phyloP scores from a whole-genome alignment of 2,113 vertebrate species.

The Nycticebus coucang region DNA sequence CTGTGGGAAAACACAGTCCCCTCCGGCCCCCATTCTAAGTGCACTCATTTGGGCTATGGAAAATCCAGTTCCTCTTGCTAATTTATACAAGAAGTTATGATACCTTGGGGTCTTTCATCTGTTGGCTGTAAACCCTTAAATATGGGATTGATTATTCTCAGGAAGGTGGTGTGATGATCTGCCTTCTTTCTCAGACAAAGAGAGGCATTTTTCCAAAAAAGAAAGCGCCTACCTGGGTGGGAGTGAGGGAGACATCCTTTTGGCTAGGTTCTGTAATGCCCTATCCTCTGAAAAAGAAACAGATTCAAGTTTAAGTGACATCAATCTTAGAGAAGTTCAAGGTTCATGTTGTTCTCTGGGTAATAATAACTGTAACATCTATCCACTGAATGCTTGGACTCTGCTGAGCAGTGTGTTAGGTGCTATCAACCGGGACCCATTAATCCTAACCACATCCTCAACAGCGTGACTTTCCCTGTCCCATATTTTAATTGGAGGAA shows the following conservation, averaged over 20 bases:
- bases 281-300: slow-evolving; percentile 20
- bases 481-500: background rate
- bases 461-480: background rate
- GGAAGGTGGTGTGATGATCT: background rate
- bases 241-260: background rate
- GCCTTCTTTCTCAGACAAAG: slow-evolving; percentile 18
- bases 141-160: slow-evolving; percentile 46
- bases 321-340: background rate
- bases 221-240: background rate
- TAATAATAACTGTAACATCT: background rate
- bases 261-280: background rate
- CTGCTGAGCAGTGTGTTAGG: background rate
- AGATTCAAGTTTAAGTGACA: background rate
- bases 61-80: slow-evolving; percentile 61
- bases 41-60: slow-evolving; percentile 49
- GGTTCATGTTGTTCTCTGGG: background rate
- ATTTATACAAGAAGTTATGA: slow-evolving; percentile 61
- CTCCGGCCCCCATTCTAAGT: background rate
- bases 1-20: background rate
- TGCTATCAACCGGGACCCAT: background rate
- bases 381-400: background rate
- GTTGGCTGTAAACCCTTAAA: slow-evolving; percentile 44
- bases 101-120: slow-evolving; percentile 55
- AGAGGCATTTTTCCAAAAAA: slow-evolving; percentile 41
- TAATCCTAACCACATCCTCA: background rate